A percentile compares a stretch with the other conserved stretches of the same genome.
Conservation (phyloP, 1,140 invertebrate genomes). For the Hylyphantes graminicola region DNA sequence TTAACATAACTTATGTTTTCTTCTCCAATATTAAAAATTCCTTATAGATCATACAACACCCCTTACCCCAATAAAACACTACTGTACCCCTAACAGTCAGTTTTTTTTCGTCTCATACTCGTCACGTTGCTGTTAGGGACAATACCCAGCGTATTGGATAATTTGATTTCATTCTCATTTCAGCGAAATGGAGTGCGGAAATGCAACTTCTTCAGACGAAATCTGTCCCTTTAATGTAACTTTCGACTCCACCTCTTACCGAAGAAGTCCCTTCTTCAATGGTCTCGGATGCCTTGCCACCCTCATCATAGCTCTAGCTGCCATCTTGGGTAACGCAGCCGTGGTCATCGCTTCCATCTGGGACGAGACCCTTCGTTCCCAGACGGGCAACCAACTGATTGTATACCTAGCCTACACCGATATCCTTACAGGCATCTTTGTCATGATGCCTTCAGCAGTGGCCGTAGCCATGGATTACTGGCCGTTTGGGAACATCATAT, state of each 20-base stretch:
- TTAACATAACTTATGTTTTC: too few species aligned
- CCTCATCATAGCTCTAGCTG: neutral
- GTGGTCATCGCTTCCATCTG: neutral
- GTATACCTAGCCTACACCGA: conserved; percentile 41
- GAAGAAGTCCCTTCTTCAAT: neutral
- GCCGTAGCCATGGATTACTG: conserved; percentile 31
- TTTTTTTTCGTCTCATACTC: too few species aligned
- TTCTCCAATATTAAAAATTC: too few species aligned
- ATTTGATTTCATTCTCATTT: too few species aligned
- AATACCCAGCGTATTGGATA: too few species aligned
- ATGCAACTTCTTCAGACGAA: too few species aligned
- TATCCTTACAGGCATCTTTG: conserved; percentile 23
- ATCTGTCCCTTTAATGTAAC: too few species aligned
- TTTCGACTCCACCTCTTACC: neutral
- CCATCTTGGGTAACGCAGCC: conserved; percentile 17
- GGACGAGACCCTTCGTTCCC: conserved; percentile 18
- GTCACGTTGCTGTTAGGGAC: too few species aligned
- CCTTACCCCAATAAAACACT: too few species aligned
- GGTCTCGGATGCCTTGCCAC: conserved; percentile 3
- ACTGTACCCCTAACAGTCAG: too few species aligned
- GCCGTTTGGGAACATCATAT: conserved; percentile 12
- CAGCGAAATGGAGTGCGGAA: too few species aligned
- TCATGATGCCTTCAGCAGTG: conserved; percentile 27
- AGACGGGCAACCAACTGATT: conserved; percentile 23
- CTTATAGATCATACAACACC: too few species aligned